Conservation (phyloP, 2,113 vertebrate genomes). For the western clawed frog (Xenopus tropicalis) region UCB_Xtro_10.0 CM004449.2:21516001-21516500, state of each 20-base stretch:
- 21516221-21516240: too few species aligned
- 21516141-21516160: too few species aligned
- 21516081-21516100: too few species aligned
- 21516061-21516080: too few species aligned
- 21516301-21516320: neutral
- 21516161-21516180: too few species aligned
- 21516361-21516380: conserved; percentile 19
- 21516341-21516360: conserved; percentile 19
- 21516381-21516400: conserved; percentile 30
- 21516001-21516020: too few species aligned
- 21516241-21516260: neutral
- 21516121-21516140: too few species aligned
- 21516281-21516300: neutral
- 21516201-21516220: too few species aligned
- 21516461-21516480: conserved; percentile 30
- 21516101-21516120: too few species aligned
- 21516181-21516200: too few species aligned
- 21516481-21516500: conserved; percentile 18
- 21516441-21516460: conserved; percentile 35
- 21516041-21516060: too few species aligned
- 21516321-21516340: conserved; percentile 24
- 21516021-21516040: too few species aligned
- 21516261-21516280: neutral
- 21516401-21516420: conserved; percentile 39
- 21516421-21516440: conserved; percentile 34